A percentile compares a stretch with the other conserved stretches of the same genome.
These are phyloP conservation scores for Ptycholaimellus sp. DNA, from an alignment of 2,888 invertebrate genomes.

Conservation along the genomic window DNA sequence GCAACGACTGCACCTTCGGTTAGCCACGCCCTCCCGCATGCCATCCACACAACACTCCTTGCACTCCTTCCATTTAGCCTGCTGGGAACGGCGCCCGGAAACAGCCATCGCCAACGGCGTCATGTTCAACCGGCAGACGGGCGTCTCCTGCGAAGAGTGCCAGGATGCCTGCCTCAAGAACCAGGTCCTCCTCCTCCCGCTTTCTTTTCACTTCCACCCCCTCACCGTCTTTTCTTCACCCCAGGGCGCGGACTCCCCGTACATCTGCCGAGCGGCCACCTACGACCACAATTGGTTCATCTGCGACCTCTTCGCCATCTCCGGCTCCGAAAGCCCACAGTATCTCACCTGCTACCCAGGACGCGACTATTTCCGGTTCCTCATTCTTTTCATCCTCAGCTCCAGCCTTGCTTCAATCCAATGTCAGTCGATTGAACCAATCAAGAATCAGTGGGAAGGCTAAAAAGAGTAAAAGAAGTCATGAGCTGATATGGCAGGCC, in stretches of 20 bases:
- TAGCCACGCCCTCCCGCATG: too few relatives aligned
- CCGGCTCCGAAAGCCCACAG: not conserved
- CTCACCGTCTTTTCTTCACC: too few relatives aligned
- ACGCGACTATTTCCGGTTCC: conserved; percentile 2
- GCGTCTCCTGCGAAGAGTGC: conserved; percentile 3
- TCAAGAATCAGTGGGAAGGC: too few relatives aligned
- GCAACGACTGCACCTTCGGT: too few relatives aligned
- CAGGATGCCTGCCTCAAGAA: not conserved
- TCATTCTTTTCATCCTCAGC: not conserved
- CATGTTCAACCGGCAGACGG: conserved; percentile 4
- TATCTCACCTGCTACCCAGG: not conserved
- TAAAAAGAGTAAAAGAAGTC: too few relatives aligned
- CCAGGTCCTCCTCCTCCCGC: too few relatives aligned
- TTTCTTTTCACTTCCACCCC: too few relatives aligned
- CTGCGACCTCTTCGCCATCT: conserved; percentile 5
- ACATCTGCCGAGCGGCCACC: conserved; percentile 3
- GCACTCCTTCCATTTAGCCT: too few relatives aligned
- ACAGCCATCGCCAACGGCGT: conserved; percentile 3
- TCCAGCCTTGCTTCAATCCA: too few relatives aligned
- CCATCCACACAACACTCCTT: too few relatives aligned
- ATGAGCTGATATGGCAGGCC: too few relatives aligned
- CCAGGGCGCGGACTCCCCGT: not conserved
- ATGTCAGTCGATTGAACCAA: too few relatives aligned
- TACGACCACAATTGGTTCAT: conserved; percentile 4
- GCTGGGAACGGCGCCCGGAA: not conserved